A percentile compares a stretch with the other conserved stretches of the same genome.
These are phyloP conservation scores for Hipposideros armiger DNA, from an alignment of 2,113 vertebrate genomes.

Conservation along the genomic window DNA sequence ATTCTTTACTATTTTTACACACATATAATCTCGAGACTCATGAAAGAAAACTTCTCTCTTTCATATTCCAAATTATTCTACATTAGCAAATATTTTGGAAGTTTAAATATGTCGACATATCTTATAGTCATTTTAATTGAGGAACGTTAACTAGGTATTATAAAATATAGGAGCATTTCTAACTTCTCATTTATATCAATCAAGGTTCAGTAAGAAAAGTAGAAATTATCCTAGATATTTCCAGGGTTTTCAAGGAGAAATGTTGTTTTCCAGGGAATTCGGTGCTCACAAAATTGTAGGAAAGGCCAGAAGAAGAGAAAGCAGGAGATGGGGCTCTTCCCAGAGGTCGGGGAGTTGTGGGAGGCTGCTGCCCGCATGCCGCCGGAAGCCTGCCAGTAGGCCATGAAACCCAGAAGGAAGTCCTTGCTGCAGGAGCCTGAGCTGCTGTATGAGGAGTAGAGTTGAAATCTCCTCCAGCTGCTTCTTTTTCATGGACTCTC, in stretches of 20 bases:
- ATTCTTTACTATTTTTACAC: neutral
- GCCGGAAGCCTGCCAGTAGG: neutral
- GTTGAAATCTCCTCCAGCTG: neutral
- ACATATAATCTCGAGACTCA: neutral
- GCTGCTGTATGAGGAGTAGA: neutral
- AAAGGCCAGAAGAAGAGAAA: neutral
- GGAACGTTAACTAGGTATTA: neutral
- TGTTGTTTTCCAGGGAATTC: neutral
- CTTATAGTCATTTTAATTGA: neutral
- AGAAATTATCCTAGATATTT: neutral
- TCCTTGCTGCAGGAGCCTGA: neutral
- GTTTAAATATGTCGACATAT: neutral
- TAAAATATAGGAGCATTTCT: neutral
- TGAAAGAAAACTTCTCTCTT: neutral
- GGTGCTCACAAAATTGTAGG: neutral
- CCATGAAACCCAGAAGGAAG: neutral
- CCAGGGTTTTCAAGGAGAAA: neutral
- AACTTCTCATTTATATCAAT: neutral
- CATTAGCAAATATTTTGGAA: constrained; percentile 9
- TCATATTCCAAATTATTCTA: neutral
- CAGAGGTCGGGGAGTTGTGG: neutral
- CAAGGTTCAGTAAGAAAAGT: neutral
- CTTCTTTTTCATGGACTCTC: neutral
- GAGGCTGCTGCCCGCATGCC: neutral
- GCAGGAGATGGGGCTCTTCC: neutral